Evolutionary conservation across 2,888 invertebrate species (phyloP).

Genomic region (Dilophus febrilis): DNA sequence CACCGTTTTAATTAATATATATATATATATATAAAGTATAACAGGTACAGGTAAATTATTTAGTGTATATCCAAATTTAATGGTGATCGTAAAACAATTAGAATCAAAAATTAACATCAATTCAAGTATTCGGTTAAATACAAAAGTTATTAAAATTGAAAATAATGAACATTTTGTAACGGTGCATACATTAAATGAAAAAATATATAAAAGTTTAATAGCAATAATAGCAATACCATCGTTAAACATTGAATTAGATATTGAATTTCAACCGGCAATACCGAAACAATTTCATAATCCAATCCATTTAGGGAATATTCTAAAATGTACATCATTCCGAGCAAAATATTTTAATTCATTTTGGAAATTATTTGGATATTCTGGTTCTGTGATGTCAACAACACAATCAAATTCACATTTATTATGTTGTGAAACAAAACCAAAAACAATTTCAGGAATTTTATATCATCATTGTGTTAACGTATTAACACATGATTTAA

Average conservation of each 20-base stretch:
- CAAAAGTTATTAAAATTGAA: slow-evolving; percentile 15
- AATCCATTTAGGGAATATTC: no score
- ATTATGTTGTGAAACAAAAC: slow-evolving; percentile 16
- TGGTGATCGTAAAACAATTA: no score
- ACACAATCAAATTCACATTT: slow-evolving; percentile 18
- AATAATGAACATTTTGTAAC: slow-evolving; percentile 20
- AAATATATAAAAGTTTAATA: slow-evolving; percentile 14
- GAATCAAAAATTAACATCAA: no score
- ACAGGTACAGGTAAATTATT: no score
- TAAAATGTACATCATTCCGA: slow-evolving; percentile 20
- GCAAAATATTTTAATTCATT: slow-evolving; percentile 17
- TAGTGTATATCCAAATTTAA: no score
- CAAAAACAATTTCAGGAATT: slow-evolving; percentile 16
- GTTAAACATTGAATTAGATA: slow-evolving; percentile 14
- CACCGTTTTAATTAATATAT: no score
- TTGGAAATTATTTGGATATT: slow-evolving; percentile 20
- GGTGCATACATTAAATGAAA: slow-evolving; percentile 15
- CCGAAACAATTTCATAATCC: slow-evolving; percentile 14
- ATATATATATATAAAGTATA: no score
- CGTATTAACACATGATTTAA: no score
- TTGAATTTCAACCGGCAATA: slow-evolving; percentile 19
- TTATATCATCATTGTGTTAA: slow-evolving; percentile 20
- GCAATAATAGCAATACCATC: slow-evolving; percentile 24
- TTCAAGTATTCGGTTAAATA: no score
- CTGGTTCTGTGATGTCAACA: slow-evolving; percentile 19